Evolutionary conservation across 2,113 vertebrate genomes (phyloP), one percentile per base, ranked within the genome.

Genomic region (Actinemys pallida): DNA sequence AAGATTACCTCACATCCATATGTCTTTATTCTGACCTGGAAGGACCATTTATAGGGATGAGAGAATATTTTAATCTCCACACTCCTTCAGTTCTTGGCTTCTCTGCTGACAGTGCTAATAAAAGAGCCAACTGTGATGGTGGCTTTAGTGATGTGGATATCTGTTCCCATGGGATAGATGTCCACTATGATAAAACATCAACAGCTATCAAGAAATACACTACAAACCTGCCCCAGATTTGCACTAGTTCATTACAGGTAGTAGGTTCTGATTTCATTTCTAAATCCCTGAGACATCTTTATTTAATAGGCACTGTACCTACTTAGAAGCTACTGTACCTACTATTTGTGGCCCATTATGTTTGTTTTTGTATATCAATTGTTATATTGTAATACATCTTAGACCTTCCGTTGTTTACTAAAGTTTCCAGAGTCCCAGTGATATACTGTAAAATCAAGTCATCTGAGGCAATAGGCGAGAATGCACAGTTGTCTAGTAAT

Each of bases 1-100:
- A 27, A 56, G 62, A 49, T 86, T 79, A 24, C 88, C 22, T 4
- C 1, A 22, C 3, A 1, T 6, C 1, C 75, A 4, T 0, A 0
- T 20, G 7, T 35, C 31, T 83, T 81, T n/a, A 42, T 25, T 57
- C 0, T 91, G 62, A 72, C 94, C 4, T 20, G 1, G 62, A 2
- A 6, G 13, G 50, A 50, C 50, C 50, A 14, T 50, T 50, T 45
- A 4, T 72, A 45, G 49, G 52, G 3, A 3, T 88, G 88, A 11
- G 52, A 24, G 56, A 52, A 57, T 57, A 57, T 10, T 57, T 57
- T 3, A 13, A 35, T 72, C 91, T 49, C 2, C 4, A 2, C 54
- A 9, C 2, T 83, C 84, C 76, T 52, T 76, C 29, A 87, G 42
- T 65, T 5, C 50, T 50, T 50, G 2, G 1, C 25, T 79, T 87